Evolutionary conservation across 1,140 invertebrate genomes (phyloP).

Genomic region (Drosophila pectinifera): DNA sequence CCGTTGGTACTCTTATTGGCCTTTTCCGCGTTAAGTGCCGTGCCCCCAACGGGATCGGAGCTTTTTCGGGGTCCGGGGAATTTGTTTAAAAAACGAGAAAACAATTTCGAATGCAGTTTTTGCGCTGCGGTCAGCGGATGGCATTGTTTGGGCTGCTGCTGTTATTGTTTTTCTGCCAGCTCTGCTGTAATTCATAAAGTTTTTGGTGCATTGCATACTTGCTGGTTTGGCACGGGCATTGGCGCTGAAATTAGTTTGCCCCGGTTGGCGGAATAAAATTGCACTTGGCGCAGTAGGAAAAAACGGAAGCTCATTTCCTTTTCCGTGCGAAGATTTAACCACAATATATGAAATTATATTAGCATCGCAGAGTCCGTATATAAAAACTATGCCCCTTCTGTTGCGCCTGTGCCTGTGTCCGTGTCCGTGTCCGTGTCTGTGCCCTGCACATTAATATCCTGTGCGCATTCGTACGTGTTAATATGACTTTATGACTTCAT

Average conservation of each 20-base stretch:
- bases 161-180: conserved; percentile 49
- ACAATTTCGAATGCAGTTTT: conserved; percentile 70
- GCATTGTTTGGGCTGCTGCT: conserved; percentile 47
- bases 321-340: conserved; percentile 68
- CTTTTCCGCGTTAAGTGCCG: conserved; percentile 29
- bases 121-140: conserved; percentile 53
- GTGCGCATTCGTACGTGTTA: conserved; percentile 83
- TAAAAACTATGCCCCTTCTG: conserved; percentile 57
- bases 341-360: conserved; percentile 82
- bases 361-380: conserved; percentile 61
- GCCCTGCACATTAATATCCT: conserved; percentile 81
- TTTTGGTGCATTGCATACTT: conserved; percentile 60
- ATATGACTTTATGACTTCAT: conserved; percentile 84
- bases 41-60: conserved; percentile 8
- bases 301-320: conserved; percentile 62
- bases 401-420: conserved; percentile 4
- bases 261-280: conserved; percentile 50
- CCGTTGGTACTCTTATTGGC: conserved; percentile 54
- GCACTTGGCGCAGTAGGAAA: conserved; percentile 23
- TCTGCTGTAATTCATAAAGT: conserved; percentile 74
- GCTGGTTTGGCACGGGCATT: conserved; percentile 28
- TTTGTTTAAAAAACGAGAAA: conserved; percentile 42
- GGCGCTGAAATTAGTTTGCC: conserved; percentile 68
- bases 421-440: conserved; percentile 24
- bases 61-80: conserved; percentile 25